A percentile compares a stretch with the other conserved stretches of the same genome.
Evolutionary conservation across 2,888 invertebrate species (phyloP).

Genomic region (Limenitis camilla): DNA sequence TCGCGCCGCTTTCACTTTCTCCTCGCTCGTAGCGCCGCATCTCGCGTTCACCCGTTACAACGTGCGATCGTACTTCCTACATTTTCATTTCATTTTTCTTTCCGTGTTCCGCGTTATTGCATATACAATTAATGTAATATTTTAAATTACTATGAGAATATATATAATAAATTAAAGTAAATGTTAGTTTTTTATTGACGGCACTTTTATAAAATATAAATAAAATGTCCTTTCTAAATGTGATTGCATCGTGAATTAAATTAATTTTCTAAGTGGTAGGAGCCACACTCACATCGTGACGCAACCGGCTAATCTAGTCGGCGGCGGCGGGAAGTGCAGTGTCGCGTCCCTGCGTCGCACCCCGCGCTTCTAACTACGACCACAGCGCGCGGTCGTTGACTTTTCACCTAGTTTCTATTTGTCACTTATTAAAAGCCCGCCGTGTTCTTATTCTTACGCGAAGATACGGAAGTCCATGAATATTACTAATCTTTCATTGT

Average conservation of each 20-base stretch:
- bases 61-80: slow-evolving; percentile 49
- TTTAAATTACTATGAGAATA: slow-evolving; percentile 1
- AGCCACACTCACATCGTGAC: slow-evolving; percentile 59
- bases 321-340: slow-evolving; percentile 74
- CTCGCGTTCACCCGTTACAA: slow-evolving; percentile 47
- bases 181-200: neutral
- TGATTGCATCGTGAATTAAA: slow-evolving; percentile 34
- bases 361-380: slow-evolving; percentile 61
- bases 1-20: slow-evolving; percentile 75
- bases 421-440: slow-evolving; percentile 58
- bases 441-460: slow-evolving; percentile 51
- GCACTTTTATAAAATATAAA: neutral
- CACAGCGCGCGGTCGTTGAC: slow-evolving; percentile 69
- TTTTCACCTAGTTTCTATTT: slow-evolving; percentile 74
- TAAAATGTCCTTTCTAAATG: slow-evolving; percentile 16
- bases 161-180: neutral
- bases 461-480: slow-evolving; percentile 32
- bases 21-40: slow-evolving; percentile 52
- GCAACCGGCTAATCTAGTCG: slow-evolving; percentile 74
- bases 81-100: slow-evolving; percentile 42
- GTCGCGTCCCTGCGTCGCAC: slow-evolving; percentile 70
- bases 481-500: slow-evolving; percentile 49
- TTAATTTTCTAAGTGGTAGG: slow-evolving; percentile 46
- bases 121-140: slow-evolving; percentile 29
- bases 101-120: slow-evolving; percentile 46